Evolutionary conservation across 2,888 invertebrate species (phyloP), one percentile per base, ranked within the genome.

Genomic region (Gibbula magus): DNA sequence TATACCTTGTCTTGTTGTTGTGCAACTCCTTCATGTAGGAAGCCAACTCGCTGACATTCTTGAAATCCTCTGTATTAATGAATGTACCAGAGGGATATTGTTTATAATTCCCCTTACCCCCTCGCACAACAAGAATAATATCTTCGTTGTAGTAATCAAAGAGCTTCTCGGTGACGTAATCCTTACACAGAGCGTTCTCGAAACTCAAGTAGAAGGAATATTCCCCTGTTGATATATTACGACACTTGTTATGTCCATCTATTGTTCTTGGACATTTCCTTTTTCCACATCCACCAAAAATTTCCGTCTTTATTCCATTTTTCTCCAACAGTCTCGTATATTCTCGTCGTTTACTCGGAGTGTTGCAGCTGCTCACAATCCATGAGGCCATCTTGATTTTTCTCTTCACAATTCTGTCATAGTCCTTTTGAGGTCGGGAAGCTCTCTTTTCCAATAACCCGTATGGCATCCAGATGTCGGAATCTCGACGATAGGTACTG

Each of bases 151-250:
- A 51, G 10, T 51, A 25, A 20, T 74, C 16, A 51, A 74, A 74
- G 2, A 74, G 22, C 51, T 74, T 74, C 25, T 74, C 74, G 0
- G 74, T 74, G 16, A 74, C 51, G 74, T 74, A 74, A 18, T 74
- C 74, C 8, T 74, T 25, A 51, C 74, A 74, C 4, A 74, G 25
- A 25, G 25, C 13, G 74, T 51, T 74, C 29, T 74, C 74, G 18
- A 74, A 74, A 51, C 22, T 22, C 10, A 74, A 51, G 13, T 74
- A 74, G 25, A 74, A 74, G 1, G 25, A 51, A 25, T 74, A 74
- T 20, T 51, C 51, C 4, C 2, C 51, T 10, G 51, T 16, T 0
- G 45, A 25, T 16, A n/a, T 16, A 5, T 61, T 29, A 16, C 18
- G 10, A 10, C 61, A 61, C 13, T 25, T 2, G 16, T 61, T 20